A percentile compares a stretch with the other conserved stretches of the same genome.
Conservation (phyloP, 2,113 vertebrate species). For the Coreoperca whiteheadi region DNA sequence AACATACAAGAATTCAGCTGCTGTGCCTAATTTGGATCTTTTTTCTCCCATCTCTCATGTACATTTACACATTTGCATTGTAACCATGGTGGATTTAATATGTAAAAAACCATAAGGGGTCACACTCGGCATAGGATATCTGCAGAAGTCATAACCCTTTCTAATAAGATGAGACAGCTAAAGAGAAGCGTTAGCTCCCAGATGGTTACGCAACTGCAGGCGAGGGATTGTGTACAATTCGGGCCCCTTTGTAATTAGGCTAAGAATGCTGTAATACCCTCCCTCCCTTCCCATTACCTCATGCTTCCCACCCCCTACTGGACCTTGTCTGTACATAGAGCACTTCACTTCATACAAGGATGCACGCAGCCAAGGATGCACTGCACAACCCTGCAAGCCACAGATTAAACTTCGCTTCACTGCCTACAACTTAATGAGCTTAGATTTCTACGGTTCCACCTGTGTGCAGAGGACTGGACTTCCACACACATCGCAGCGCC, state of each 20-base stretch:
- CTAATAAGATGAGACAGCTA: slow-evolving; percentile 21
- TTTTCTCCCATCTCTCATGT: not conserved
- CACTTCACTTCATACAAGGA: slow-evolving; percentile 28
- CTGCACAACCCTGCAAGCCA: slow-evolving; percentile 48
- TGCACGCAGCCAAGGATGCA: slow-evolving; percentile 40
- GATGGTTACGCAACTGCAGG: slow-evolving; percentile 62
- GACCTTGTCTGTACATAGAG: slow-evolving; percentile 31
- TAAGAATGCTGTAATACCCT: slow-evolving; percentile 70
- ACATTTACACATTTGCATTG: not conserved
- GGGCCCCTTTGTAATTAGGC: slow-evolving; percentile 67
- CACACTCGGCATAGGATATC: slow-evolving; percentile 12
- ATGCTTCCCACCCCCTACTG: slow-evolving; percentile 51
- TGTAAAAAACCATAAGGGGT: slow-evolving; percentile 10
- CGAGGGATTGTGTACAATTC: slow-evolving; percentile 57
- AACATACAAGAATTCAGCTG: not conserved
- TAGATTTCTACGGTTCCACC: slow-evolving; percentile 57
- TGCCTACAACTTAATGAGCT: slow-evolving; percentile 67
- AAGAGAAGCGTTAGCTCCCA: slow-evolving; percentile 25
- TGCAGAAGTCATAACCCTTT: slow-evolving; percentile 38
- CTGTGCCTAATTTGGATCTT: not conserved
- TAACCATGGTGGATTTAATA: slow-evolving; percentile 2
- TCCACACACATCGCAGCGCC: not conserved
- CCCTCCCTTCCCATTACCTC: slow-evolving; percentile 59
- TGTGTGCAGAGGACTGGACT: slow-evolving; percentile 20
- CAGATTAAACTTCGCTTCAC: slow-evolving; percentile 63